Conservation (phyloP, 2,888 invertebrate species). For the Phaedon cochleariae region DNA sequence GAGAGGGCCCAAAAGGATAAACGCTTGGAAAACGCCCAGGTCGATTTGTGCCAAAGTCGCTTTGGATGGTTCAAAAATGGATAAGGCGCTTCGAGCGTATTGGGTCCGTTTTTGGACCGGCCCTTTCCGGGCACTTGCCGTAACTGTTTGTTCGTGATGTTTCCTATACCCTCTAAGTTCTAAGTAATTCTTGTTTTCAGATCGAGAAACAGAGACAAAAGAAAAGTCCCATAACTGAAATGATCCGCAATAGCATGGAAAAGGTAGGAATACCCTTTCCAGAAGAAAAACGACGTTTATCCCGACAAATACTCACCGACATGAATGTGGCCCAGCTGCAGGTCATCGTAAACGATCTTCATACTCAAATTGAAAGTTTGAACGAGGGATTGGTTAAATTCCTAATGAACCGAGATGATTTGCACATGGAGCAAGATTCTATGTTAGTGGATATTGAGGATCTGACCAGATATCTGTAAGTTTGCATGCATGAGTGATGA, state of each 20-base stretch:
- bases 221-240: conserved; percentile 85
- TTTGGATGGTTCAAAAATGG: no score
- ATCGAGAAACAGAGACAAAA: conserved; percentile 74
- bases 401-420: conserved; percentile 91
- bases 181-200: no score
- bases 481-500: conserved; percentile 45
- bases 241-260: conserved; percentile 80
- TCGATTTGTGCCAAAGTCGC: no score
- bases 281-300: conserved; percentile 82
- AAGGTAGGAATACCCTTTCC: conserved; percentile 87
- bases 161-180: no score
- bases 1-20: no score
- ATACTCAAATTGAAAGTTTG: conserved; percentile 90
- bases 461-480: conserved; percentile 88
- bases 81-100: no score
- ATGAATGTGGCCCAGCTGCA: conserved; percentile 94
- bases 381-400: conserved; percentile 91
- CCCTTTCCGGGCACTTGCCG: no score
- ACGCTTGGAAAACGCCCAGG: no score
- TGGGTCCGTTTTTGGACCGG: no score
- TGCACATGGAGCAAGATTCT: conserved; percentile 98
- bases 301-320: conserved; percentile 85
- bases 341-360: conserved; percentile 93
- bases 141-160: no score
- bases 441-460: conserved; percentile 98